phyloP scores from a whole-genome alignment of 1,140 invertebrate genomes.

The Halesus radiatus region DNA sequence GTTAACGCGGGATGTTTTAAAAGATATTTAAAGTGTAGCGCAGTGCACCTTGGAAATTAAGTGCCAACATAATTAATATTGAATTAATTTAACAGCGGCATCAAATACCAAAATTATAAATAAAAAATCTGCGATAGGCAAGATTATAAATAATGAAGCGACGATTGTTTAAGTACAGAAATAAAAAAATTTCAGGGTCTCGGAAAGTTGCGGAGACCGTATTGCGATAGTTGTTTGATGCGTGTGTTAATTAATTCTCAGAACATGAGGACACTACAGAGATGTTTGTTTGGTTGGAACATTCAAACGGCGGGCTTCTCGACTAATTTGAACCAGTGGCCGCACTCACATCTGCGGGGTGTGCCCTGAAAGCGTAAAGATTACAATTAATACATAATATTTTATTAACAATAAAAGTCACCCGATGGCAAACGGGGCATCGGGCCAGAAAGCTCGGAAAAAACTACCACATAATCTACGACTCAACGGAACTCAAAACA shows the following conservation, averaged over 20 bases:
- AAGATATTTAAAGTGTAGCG: slow-evolving; percentile 22
- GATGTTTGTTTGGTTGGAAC: slow-evolving; percentile 30
- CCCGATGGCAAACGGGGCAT: too few relatives aligned
- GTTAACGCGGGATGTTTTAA: not conserved
- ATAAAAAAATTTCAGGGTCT: not conserved
- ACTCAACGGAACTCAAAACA: too few relatives aligned
- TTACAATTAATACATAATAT: too few relatives aligned
- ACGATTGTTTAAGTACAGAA: not conserved
- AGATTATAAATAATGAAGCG: slow-evolving; percentile 7
- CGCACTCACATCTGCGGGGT: slow-evolving; percentile 93
- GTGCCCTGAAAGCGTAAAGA: slow-evolving; percentile 73
- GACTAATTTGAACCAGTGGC: slow-evolving; percentile 95
- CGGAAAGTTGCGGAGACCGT: not conserved
- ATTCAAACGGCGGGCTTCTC: slow-evolving; percentile 78
- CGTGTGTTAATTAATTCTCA: not conserved
- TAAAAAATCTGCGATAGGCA: not conserved
- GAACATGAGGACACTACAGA: slow-evolving; percentile 8
- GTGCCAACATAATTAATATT: not conserved
- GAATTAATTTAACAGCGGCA: not conserved
- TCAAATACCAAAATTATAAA: not conserved
- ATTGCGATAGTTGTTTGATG: not conserved
- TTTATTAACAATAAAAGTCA: too few relatives aligned
- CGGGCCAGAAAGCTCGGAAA: too few relatives aligned
- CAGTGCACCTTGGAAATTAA: slow-evolving; percentile 4
- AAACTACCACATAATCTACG: too few relatives aligned